These are phyloP conservation scores for Pachypanchax playfairii DNA, from an alignment of 2,113 vertebrate genomes.

Conservation along the genomic window DNA sequence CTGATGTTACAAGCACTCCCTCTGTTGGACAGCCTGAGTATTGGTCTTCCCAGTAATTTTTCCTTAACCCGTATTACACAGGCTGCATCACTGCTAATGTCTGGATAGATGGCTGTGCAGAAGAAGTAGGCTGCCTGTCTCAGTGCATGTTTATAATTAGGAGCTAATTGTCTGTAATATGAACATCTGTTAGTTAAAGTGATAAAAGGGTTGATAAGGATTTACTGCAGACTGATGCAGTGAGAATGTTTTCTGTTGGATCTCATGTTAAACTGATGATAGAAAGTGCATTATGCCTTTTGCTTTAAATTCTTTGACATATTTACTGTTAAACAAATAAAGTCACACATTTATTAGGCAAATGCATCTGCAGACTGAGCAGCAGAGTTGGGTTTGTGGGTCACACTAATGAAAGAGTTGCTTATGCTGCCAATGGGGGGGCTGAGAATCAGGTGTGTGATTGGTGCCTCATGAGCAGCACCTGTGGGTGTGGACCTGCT, in stretches of 20 bases:
- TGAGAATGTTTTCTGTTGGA: not conserved
- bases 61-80: slow-evolving; percentile 48
- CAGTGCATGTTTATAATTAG: slow-evolving; percentile 62
- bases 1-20: slow-evolving; percentile 38
- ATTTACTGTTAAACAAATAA: not conserved
- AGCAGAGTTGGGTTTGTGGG: too few species aligned
- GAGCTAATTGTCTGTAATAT: slow-evolving; percentile 37
- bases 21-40: slow-evolving; percentile 66
- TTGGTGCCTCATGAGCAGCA: too few species aligned
- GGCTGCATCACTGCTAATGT: slow-evolving; percentile 62
- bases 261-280: not conserved
- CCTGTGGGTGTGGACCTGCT: too few species aligned
- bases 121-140: slow-evolving; percentile 53
- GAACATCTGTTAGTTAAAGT: slow-evolving; percentile 51
- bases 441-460: too few species aligned
- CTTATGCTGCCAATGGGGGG: too few species aligned
- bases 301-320: not conserved
- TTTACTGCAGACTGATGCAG: slow-evolving; percentile 25
- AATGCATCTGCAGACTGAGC: too few species aligned
- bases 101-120: slow-evolving; percentile 62
- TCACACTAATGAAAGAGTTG: too few species aligned
- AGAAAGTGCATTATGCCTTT: too few species aligned
- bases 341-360: too few species aligned
- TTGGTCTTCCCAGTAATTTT: slow-evolving; percentile 44
- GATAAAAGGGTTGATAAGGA: slow-evolving; percentile 11